Conservation (phyloP, 2,888 invertebrate species). For the Zygogramma bicolorata region DNA sequence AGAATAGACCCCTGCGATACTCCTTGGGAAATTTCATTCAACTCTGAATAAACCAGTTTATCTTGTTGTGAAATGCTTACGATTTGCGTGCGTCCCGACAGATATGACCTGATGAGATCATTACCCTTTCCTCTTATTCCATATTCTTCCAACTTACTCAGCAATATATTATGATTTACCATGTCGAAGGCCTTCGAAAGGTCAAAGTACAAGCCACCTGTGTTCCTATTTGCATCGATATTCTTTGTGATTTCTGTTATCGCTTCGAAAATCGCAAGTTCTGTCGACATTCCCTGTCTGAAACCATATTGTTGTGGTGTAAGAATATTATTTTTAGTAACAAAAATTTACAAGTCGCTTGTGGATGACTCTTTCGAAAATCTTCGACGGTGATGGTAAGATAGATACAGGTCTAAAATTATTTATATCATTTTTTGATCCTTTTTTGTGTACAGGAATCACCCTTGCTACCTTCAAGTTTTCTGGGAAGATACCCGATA, state of each 20-base stretch:
- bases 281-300: not conserved
- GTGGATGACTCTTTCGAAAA: not conserved
- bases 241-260: not conserved
- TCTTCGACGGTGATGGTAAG: not conserved
- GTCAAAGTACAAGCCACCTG: not conserved
- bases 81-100: not conserved
- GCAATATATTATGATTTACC: not conserved
- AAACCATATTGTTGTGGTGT: not conserved
- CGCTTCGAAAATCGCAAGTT: not conserved
- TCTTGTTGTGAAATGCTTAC: no score
- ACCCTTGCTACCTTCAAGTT: not conserved
- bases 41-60: no score
- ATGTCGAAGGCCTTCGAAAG: not conserved
- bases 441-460: not conserved
- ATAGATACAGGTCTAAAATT: not conserved
- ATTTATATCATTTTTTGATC: not conserved
- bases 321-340: not conserved
- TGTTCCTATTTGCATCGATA: not conserved
- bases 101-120: not conserved
- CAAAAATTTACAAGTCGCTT: not conserved
- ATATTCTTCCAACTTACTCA: not conserved
- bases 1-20: no score
- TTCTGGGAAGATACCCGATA: not conserved
- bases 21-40: no score
- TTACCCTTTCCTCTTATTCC: not conserved